phyloP scores from a whole-genome alignment of 2,797 vertebrate genomes.

The Sebastes hubbsi region DNA sequence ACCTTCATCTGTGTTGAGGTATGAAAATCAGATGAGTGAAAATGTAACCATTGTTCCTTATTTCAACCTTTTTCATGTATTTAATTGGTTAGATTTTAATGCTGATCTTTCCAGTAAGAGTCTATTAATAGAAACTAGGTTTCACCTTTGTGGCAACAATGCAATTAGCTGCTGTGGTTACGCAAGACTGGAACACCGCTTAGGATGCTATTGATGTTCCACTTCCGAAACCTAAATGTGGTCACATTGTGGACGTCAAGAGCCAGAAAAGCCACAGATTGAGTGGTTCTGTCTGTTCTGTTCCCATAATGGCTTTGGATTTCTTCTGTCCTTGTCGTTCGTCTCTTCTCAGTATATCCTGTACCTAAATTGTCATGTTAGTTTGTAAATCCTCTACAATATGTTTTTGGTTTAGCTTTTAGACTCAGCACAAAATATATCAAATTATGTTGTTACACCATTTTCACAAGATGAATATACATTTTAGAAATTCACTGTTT shows the following conservation, averaged over 20 bases:
- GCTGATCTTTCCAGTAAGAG: constrained; percentile 18
- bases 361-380: neutral
- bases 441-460: neutral
- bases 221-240: constrained; percentile 7
- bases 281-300: neutral
- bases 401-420: neutral
- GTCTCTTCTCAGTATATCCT: neutral
- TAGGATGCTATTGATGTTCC: constrained; percentile 17
- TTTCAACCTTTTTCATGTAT: neutral
- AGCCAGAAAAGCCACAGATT: neutral
- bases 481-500: neutral
- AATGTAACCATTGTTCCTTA: neutral
- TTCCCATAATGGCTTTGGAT: neutral
- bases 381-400: neutral
- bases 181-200: constrained; percentile 16
- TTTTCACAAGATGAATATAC: neutral
- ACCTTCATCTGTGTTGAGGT: neutral
- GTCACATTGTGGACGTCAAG: neutral
- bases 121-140: constrained; percentile 10
- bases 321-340: neutral
- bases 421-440: neutral
- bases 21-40: neutral
- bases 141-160: constrained; percentile 28
- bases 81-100: constrained; percentile 9
- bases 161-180: constrained; percentile 38